Base-by-base conservation (phyloP, 2,888 invertebrate species). In the Hydraecia micacea region DNA sequence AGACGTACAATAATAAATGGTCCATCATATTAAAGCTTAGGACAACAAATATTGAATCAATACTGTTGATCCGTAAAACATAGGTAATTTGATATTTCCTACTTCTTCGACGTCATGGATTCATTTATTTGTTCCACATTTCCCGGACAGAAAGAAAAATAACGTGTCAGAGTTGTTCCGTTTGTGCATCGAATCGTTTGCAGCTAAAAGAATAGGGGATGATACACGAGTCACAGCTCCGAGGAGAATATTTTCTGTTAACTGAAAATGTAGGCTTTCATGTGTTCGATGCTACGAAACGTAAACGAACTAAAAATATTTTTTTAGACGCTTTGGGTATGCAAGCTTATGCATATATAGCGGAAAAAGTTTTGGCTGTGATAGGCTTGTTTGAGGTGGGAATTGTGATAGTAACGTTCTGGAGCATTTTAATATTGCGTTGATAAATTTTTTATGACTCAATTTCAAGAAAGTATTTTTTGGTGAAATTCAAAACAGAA, bases 111-210 rank as follows among this genome's bases (percentile, higher is more conserved):
- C 55, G 81, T 73, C 74, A 66, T 66, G 46, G 73, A 74, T 85
- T 60, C 60, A 77, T 86, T 75, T 82, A 72, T 84, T 69, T 77
- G 77, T 62, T 76, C 71, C 86, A 72, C 66, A 85, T 86, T 55
- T 71, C 39, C 55, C 36, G 3, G 36, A 52, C 55, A 74, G 66
- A 70, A 76, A 85, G 76, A 79, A 73, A 77, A 85, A 82, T 77
- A 85, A 77, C 77, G 75, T 80, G 77, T 84, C 81, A 80, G 69
- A 65, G 42, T 39, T 85, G 79, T 79, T 81, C 67, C 81, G 77
- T 84, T 86, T 84, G 87, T 87, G 85, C 87, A 87, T 87, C 72
- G 87, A 73, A 68, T 62, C 68, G 77, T 77, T 81, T 74, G 85
- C 55, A 83, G 76, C 80, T 86, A 76, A 85, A 76, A 80, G 80